Evolutionary conservation across 1,140 invertebrate species (phyloP).

Genomic region (Araneus ventricosus): DNA sequence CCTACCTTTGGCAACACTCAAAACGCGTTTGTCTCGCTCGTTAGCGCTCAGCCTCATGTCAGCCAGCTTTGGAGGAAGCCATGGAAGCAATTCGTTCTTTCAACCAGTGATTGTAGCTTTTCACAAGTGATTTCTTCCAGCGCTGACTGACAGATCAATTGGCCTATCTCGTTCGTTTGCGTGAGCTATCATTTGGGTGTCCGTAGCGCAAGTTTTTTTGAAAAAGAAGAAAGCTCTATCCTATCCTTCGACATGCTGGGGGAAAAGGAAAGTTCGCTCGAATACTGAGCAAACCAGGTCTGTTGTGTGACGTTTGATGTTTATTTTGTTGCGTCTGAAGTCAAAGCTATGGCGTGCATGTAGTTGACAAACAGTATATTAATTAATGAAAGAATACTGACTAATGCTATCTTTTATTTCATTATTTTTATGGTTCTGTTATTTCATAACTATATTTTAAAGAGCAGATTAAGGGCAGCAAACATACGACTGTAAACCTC

Average conservation of each 20-base stretch:
- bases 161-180: slow-evolving; percentile 35
- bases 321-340: background rate
- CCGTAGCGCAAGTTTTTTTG: too few species aligned
- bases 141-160: slow-evolving; percentile 56
- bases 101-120: slow-evolving; percentile 63
- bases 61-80: background rate
- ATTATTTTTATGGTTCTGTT: too few species aligned
- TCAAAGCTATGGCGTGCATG: background rate
- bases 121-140: slow-evolving; percentile 46
- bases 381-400: too few species aligned
- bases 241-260: background rate
- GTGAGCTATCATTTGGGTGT: background rate
- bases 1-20: background rate
- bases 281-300: background rate
- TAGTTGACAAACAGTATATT: background rate
- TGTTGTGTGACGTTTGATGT: background rate
- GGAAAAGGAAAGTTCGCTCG: background rate
- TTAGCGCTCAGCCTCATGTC: slow-evolving; percentile 41
- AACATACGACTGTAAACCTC: too few species aligned
- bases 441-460: too few species aligned
- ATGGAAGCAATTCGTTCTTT: background rate
- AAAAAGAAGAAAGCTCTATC: background rate
- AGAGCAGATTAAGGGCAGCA: too few species aligned
- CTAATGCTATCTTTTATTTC: too few species aligned
- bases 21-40: slow-evolving; percentile 12